phyloP scores from a whole-genome alignment of 2,797 vertebrate species.

The Staurois parvus region DNA sequence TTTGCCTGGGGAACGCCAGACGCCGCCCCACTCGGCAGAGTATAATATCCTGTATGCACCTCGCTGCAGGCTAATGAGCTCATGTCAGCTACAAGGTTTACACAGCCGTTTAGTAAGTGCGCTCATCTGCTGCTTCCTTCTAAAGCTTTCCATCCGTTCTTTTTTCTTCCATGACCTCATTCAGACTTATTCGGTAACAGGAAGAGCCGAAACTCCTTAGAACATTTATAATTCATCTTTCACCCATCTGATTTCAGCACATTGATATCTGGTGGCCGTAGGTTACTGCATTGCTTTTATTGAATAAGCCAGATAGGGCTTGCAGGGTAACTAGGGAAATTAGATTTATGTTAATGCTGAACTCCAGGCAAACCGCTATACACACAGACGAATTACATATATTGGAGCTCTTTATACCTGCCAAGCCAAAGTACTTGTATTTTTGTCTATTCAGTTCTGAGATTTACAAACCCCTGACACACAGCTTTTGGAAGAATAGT shows the following conservation, averaged over 20 bases:
- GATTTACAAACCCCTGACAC: too few species aligned
- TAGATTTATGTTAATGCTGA: not conserved
- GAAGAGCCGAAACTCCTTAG: not conserved
- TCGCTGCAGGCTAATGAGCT: not conserved
- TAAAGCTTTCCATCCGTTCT: not conserved
- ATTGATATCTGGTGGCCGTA: not conserved
- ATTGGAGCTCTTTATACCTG: too few species aligned
- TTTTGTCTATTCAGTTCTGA: too few species aligned
- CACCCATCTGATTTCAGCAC: not conserved
- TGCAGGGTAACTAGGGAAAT: not conserved
- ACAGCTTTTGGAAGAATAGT: too few species aligned
- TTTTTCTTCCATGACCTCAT: not conserved
- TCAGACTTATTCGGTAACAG: not conserved
- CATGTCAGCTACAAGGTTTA: not conserved
- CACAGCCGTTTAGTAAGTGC: not conserved
- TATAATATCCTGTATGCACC: not conserved
- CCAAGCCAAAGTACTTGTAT: too few species aligned
- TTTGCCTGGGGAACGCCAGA: not conserved
- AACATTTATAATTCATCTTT: not conserved
- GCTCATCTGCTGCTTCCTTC: not conserved
- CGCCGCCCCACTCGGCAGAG: not conserved
- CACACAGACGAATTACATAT: not conserved
- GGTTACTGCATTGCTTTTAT: not conserved
- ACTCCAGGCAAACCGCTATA: not conserved
- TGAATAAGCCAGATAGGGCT: not conserved